A percentile compares a stretch with the other conserved stretches of the same genome.
Evolutionary conservation across 2,888 invertebrate species (phyloP).

Genomic region (Myopa tessellatipennis): DNA sequence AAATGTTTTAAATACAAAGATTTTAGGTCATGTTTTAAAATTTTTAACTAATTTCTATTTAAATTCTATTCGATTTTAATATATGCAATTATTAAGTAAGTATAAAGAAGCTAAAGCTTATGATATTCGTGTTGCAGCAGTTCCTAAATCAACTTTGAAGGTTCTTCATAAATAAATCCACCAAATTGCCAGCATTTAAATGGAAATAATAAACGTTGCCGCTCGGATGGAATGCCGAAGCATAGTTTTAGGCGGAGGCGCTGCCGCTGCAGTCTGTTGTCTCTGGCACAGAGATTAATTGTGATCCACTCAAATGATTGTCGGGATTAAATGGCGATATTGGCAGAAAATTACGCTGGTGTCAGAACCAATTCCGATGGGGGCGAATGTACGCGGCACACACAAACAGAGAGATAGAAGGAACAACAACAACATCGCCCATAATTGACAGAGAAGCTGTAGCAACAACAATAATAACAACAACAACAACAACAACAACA

Average conservation of each 20-base stretch:
- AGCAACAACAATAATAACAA: constrained; percentile 53
- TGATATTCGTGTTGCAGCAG: no score
- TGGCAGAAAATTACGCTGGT: constrained; percentile 40
- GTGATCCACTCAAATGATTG: constrained; percentile 47
- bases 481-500: constrained; percentile 44
- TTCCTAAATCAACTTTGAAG: no score
- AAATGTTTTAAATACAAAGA: no score
- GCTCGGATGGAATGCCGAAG: not conserved
- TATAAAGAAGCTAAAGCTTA: no score
- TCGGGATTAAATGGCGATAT: constrained; percentile 46
- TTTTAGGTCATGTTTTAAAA: no score
- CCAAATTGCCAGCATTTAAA: not conserved
- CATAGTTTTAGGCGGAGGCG: constrained; percentile 23
- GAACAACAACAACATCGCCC: not conserved
- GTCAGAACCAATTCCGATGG: constrained; percentile 32
- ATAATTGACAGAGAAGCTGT: not conserved
- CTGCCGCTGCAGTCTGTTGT: not conserved
- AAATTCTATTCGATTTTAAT: no score
- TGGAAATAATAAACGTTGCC: constrained; percentile 16
- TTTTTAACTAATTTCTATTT: no score
- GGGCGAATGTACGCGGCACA: not conserved
- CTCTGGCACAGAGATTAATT: constrained; percentile 44
- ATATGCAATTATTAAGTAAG: no score
- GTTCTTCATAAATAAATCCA: no score
- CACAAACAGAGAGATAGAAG: not conserved